Evolutionary conservation across 2,797 vertebrate genomes (phyloP).

Genomic region (Botia kubotai): DNA sequence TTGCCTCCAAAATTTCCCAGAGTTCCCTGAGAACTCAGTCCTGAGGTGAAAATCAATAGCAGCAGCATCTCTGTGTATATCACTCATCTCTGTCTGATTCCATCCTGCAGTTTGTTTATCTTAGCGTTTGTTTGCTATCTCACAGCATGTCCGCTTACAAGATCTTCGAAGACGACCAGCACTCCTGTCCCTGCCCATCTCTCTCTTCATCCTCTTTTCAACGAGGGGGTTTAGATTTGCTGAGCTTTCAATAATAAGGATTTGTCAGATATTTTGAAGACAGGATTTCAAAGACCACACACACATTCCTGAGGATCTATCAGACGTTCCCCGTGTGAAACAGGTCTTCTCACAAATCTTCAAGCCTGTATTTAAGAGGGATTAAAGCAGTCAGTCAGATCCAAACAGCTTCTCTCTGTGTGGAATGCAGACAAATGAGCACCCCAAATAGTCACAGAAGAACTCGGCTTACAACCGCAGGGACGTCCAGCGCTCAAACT

Average conservation of each 20-base stretch:
- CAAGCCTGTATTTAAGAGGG: conserved; percentile 47
- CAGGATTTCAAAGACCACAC: conserved; percentile 49
- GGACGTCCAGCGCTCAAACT: conserved; percentile 16
- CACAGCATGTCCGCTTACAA: conserved; percentile 11
- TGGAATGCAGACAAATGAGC: conserved; percentile 48
- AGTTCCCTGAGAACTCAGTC: conserved; percentile 15
- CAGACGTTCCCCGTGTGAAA: conserved; percentile 35
- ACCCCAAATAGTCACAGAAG: conserved; percentile 27
- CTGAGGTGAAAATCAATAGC: conserved; percentile 40
- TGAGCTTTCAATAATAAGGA: conserved; percentile 60
- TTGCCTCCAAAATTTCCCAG: conserved; percentile 27
- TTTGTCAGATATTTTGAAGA: conserved; percentile 52
- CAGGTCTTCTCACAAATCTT: conserved; percentile 38
- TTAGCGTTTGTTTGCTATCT: conserved; percentile 14
- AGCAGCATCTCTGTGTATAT: conserved; percentile 2
- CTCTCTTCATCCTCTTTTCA: conserved; percentile 34
- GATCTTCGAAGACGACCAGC: conserved; percentile 7
- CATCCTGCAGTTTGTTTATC: conserved; percentile 10
- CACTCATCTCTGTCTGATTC: conserved; percentile 17
- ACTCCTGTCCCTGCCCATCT: conserved; percentile 5
- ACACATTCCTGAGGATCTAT: conserved; percentile 31
- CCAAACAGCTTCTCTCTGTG: conserved; percentile 31
- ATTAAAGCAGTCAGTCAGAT: conserved; percentile 38
- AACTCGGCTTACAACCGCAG: conserved; percentile 17
- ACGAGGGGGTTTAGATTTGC: conserved; percentile 50